These are phyloP conservation scores for Drosophila hawaiiensis DNA, from an alignment of 2,888 invertebrate species.

Conservation along the genomic window DNA sequence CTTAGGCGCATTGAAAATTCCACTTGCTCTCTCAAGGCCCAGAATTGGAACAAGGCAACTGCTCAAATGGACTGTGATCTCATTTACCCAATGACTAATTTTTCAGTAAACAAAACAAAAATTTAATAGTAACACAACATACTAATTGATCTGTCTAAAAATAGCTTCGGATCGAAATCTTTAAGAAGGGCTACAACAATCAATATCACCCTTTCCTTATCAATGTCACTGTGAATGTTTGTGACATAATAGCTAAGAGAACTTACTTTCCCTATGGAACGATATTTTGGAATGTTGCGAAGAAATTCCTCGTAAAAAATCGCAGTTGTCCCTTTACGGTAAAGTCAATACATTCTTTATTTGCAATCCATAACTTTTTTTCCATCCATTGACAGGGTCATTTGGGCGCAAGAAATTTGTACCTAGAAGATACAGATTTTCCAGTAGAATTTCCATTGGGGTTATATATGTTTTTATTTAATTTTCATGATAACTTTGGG, in stretches of 20 bases:
- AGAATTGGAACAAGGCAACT: slow-evolving; percentile 50
- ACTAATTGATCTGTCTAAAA: background rate
- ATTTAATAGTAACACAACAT: background rate
- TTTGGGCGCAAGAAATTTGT: slow-evolving; percentile 13
- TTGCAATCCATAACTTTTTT: background rate
- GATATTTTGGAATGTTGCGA: slow-evolving; percentile 1
- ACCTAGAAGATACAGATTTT: slow-evolving; percentile 10
- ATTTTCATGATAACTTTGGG: background rate
- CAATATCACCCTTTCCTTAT: slow-evolving; percentile 53
- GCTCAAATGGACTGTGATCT: slow-evolving; percentile 40
- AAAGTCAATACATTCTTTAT: background rate
- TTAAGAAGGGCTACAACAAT: slow-evolving; percentile 54
- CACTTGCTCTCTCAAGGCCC: slow-evolving; percentile 42
- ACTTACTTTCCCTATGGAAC: slow-evolving; percentile 36
- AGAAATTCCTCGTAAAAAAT: slow-evolving; percentile 37
- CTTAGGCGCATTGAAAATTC: slow-evolving; percentile 17
- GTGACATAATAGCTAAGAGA: slow-evolving; percentile 40
- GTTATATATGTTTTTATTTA: background rate
- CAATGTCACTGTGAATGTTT: slow-evolving; percentile 40
- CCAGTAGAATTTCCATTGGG: slow-evolving; percentile 30
- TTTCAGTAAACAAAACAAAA: slow-evolving; percentile 16
- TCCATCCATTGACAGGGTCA: slow-evolving; percentile 20
- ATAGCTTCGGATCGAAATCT: slow-evolving; percentile 20
- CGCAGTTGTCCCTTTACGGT: slow-evolving; percentile 48
- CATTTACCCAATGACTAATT: slow-evolving; percentile 22